Percentiles rank a stretch among this genome's conserved stretches.
phyloP scores from a whole-genome alignment of 2,797 vertebrate genomes.

The Rousettus madagascariensis region DNA sequence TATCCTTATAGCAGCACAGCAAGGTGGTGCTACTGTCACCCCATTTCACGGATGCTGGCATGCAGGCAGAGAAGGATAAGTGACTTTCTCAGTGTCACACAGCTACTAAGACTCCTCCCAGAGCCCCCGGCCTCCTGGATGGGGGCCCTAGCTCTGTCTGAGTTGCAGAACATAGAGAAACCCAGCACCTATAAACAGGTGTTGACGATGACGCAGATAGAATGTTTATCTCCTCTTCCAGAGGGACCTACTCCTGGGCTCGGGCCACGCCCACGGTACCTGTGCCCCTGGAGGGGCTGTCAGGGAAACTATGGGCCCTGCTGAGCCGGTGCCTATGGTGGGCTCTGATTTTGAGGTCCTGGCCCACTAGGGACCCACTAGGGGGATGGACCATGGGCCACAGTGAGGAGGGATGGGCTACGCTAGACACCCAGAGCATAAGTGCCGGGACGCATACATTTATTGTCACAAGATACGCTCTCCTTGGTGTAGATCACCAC shows the following conservation, averaged over 20 bases:
- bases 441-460: fast-evolving
- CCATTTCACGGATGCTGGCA: background rate
- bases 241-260: background rate
- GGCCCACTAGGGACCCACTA: background rate
- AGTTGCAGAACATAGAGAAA: background rate
- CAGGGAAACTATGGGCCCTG: background rate
- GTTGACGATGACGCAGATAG: background rate
- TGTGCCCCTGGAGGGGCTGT: background rate
- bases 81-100: background rate
- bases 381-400: background rate
- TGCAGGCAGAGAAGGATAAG: background rate
- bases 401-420: background rate
- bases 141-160: background rate
- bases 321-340: background rate
- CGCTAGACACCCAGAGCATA: background rate
- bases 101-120: background rate
- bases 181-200: conserved; percentile 29
- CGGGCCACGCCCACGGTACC: background rate
- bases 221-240: background rate
- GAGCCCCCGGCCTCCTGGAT: background rate
- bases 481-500: background rate
- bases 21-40: background rate
- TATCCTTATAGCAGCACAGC: background rate
- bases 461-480: background rate
- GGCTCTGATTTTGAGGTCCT: background rate